Evolutionary conservation across 1,140 invertebrate genomes (phyloP).

Genomic region (Diprion similis): DNA sequence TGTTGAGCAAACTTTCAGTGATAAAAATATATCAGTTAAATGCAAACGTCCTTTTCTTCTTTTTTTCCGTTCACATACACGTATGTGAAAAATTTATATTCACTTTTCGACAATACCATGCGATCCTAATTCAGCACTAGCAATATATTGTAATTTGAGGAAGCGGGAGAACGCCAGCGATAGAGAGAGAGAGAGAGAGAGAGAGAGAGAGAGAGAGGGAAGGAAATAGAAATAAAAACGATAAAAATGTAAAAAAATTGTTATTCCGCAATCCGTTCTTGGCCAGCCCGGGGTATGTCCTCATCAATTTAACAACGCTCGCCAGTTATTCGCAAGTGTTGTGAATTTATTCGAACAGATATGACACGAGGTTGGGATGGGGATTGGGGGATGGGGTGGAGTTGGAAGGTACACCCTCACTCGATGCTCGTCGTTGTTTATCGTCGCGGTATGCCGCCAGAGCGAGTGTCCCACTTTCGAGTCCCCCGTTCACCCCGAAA

Average conservation of each 20-base stretch:
- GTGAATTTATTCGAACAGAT: conserved; percentile 49
- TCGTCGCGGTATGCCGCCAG: conserved; percentile 44
- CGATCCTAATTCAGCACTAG: no score
- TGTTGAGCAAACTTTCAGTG: no score
- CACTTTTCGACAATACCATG: no score
- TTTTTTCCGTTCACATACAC: no score
- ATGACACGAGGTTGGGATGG: conserved; percentile 27
- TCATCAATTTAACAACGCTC: conserved; percentile 46
- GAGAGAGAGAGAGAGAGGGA: not conserved
- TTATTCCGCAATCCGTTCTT: not conserved
- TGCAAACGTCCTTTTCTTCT: no score
- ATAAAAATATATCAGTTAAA: no score
- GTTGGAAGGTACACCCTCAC: conserved; percentile 33
- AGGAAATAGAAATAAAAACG: no score
- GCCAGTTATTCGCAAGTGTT: conserved; percentile 53
- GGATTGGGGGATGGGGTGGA: conserved; percentile 27
- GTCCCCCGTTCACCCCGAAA: conserved; percentile 11
- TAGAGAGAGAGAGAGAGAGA: conserved; percentile 9
- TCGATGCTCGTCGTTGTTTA: conserved; percentile 48
- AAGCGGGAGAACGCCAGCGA: conserved; percentile 30
- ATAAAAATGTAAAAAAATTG: no score
- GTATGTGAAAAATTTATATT: no score
- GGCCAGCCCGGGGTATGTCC: not conserved
- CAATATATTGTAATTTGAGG: no score
- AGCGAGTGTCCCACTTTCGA: conserved; percentile 42